Percentiles rank a stretch among this genome's conserved stretches.
Conservation (phyloP, 1,140 invertebrate genomes). For the Coenobita brevimanus region DNA sequence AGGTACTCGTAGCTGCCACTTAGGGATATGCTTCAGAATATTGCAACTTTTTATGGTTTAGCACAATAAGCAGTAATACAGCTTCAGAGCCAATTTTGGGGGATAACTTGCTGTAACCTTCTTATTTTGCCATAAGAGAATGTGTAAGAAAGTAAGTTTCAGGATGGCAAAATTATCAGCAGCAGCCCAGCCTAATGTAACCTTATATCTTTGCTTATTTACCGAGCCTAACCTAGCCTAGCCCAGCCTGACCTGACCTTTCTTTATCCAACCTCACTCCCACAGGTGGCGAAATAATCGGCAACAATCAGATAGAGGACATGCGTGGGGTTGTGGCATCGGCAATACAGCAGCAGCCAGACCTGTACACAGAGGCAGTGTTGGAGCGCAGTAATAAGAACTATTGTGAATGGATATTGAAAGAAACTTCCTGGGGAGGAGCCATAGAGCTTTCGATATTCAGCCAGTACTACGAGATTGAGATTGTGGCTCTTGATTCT, state of each 20-base stretch:
- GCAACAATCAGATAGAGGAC: conserved; percentile 80
- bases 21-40: too few species aligned
- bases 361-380: conserved; percentile 88
- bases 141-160: too few species aligned
- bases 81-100: too few species aligned
- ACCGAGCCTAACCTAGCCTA: neutral
- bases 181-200: too few species aligned
- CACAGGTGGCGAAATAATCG: conserved; percentile 81
- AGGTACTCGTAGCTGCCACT: neutral
- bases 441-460: conserved; percentile 94
- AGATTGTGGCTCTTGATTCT: conserved; percentile 95
- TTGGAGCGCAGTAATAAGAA: conserved; percentile 88
- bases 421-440: conserved; percentile 87
- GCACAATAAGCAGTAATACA: too few species aligned
- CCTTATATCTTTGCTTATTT: neutral
- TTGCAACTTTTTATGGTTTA: too few species aligned
- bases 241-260: neutral
- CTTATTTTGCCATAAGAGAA: too few species aligned
- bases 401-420: conserved; percentile 90
- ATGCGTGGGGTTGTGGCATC: conserved; percentile 91
- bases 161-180: too few species aligned
- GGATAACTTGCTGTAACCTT: too few species aligned
- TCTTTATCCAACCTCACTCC: neutral
- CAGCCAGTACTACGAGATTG: conserved; percentile 89
- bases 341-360: conserved; percentile 83